These are phyloP conservation scores for Sander lucioperca DNA, from an alignment of 2,113 vertebrate species.

Conservation along the genomic window DNA sequence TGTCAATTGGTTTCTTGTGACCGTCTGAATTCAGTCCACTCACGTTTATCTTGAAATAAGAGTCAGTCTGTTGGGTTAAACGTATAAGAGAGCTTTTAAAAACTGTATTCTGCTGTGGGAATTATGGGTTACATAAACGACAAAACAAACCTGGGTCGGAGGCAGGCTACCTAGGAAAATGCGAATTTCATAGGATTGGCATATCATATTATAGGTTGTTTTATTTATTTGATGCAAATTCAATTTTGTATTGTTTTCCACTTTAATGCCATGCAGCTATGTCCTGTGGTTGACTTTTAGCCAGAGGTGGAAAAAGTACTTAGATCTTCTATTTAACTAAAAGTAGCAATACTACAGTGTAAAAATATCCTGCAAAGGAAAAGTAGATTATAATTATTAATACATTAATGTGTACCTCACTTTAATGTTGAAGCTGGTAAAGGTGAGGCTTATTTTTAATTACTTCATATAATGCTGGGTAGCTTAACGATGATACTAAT, in stretches of 20 bases:
- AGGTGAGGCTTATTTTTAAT: no score
- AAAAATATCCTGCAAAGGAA: neutral
- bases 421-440: no score
- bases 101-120: neutral
- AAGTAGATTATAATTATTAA: no score
- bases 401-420: no score
- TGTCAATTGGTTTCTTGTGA: constrained; percentile 48
- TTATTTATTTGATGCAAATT: neutral
- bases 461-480: no score
- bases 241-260: neutral
- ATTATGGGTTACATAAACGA: neutral
- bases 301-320: neutral
- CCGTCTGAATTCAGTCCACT: neutral
- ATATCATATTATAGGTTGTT: neutral
- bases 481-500: no score
- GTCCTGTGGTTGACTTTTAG: neutral
- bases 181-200: neutral
- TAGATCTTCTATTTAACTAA: neutral
- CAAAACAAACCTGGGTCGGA: neutral
- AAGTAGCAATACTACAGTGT: neutral
- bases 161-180: neutral
- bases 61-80: neutral
- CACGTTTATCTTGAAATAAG: neutral
- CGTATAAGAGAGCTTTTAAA: neutral
- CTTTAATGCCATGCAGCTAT: neutral